These are phyloP conservation scores for cattle (Bos taurus) DNA, from an alignment of 2,113 vertebrate genomes.

Conservation along the genomic window DNA sequence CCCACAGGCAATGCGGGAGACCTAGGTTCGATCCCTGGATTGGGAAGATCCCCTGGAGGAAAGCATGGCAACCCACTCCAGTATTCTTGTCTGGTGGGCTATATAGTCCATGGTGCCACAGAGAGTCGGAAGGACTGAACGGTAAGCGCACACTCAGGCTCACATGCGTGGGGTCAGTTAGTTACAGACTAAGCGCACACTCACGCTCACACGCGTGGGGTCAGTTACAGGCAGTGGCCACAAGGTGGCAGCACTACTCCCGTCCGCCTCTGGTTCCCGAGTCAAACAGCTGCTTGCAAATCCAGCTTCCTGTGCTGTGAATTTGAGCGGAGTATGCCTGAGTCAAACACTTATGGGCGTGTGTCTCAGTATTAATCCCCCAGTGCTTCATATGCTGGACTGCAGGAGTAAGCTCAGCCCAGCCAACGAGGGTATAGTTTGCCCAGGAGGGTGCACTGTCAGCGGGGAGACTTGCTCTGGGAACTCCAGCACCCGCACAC, in stretches of 20 bases:
- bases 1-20: not conserved
- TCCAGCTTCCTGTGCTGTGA: not conserved
- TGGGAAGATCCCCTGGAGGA: not conserved
- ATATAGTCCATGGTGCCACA: not conserved
- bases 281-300: not conserved
- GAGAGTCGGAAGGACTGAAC: not conserved
- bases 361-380: not conserved
- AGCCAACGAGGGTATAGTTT: fast-evolving
- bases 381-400: not conserved
- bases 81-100: not conserved
- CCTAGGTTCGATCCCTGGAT: not conserved
- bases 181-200: too few species aligned
- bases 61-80: not conserved
- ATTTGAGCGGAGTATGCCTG: not conserved
- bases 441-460: not conserved
- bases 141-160: fast-evolving
- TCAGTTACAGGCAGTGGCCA: not conserved
- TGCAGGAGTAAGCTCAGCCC: not conserved
- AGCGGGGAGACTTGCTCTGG: not conserved
- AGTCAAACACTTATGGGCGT: not conserved
- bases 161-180: not conserved
- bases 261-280: not conserved
- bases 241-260: not conserved
- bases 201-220: fast-evolving
- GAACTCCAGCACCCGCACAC: not conserved